Evolutionary conservation across 1,140 invertebrate species (phyloP).

Genomic region (Anadara kagoshimensis): DNA sequence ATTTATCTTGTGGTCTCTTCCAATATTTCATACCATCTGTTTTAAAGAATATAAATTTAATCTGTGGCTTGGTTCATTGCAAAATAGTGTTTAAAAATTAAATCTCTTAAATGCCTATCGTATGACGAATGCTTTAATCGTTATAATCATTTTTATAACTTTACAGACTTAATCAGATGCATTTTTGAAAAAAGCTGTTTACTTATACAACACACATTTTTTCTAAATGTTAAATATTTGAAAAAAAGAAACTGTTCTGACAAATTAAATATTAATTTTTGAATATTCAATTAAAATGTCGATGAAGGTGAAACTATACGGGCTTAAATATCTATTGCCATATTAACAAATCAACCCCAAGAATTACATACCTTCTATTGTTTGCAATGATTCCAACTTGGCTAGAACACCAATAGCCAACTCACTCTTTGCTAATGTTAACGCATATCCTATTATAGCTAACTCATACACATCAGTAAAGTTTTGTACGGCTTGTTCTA

Average conservation of each 20-base stretch:
- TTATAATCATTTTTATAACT: too few relatives aligned
- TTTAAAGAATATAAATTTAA: conserved; percentile 33
- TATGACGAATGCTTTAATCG: too few relatives aligned
- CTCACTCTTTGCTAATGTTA: conserved; percentile 84
- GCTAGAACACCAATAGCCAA: conserved; percentile 81
- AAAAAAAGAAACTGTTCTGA: neutral
- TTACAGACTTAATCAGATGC: too few relatives aligned
- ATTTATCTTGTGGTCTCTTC: conserved; percentile 69
- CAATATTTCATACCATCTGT: conserved; percentile 82
- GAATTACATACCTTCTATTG: conserved; percentile 77
- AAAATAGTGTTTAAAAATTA: neutral
- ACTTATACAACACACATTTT: too few relatives aligned
- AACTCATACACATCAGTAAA: conserved; percentile 83
- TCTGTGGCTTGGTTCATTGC: too few relatives aligned
- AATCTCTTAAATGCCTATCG: too few relatives aligned
- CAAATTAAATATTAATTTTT: neutral
- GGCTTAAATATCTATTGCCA: too few relatives aligned
- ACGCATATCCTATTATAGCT: conserved; percentile 73
- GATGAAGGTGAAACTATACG: too few relatives aligned
- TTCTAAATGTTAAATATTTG: too few relatives aligned
- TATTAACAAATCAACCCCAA: too few relatives aligned
- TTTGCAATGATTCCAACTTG: conserved; percentile 76
- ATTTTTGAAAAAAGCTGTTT: too few relatives aligned
- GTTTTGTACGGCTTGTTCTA: conserved; percentile 27
- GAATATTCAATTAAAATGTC: too few relatives aligned